Percentiles rank a stretch among this genome's conserved stretches.
Conservation (phyloP, 1,140 invertebrate species). For the Calliopsis andreniformis region DNA sequence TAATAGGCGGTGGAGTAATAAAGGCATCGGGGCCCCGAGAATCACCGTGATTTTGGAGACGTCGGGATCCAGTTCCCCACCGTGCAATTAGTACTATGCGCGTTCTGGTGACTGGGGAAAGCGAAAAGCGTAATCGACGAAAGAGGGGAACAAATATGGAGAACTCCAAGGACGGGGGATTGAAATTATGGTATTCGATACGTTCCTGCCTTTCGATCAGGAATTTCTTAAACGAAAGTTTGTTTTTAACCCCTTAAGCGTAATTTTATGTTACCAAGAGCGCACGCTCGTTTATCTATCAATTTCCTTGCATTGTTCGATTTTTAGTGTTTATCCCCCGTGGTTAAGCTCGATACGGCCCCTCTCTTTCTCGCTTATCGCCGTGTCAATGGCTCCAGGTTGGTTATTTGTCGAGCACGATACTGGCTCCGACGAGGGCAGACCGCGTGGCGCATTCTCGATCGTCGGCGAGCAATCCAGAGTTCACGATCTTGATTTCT, state of each 20-base stretch:
- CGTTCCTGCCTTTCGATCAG: neutral
- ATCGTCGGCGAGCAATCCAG: slow-evolving; percentile 38
- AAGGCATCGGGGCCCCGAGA: neutral
- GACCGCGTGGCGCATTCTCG: slow-evolving; percentile 16
- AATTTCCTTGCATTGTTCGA: neutral
- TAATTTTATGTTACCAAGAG: slow-evolving; percentile 4
- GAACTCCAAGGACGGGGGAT: neutral
- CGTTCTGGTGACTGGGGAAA: neutral
- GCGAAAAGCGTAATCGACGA: neutral
- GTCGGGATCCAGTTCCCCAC: neutral
- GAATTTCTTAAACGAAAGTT: neutral
- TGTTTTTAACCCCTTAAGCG: neutral
- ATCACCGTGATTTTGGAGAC: slow-evolving; percentile 24
- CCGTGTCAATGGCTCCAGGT: neutral
- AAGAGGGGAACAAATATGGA: neutral
- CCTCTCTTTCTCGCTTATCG: neutral
- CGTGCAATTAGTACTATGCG: slow-evolving; percentile 15
- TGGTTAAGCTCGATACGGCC: neutral
- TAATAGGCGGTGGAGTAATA: slow-evolving; percentile 5
- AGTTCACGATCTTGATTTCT: slow-evolving; percentile 55
- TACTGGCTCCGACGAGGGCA: slow-evolving; percentile 16
- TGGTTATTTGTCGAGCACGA: slow-evolving; percentile 34
- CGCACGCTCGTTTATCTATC: neutral
- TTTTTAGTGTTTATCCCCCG: neutral
- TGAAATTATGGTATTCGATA: neutral